A percentile compares a stretch with the other conserved stretches of the same genome.
These are phyloP conservation scores for Morpho helenor DNA, from an alignment of 2,888 invertebrate species.

Conservation along the genomic window DNA sequence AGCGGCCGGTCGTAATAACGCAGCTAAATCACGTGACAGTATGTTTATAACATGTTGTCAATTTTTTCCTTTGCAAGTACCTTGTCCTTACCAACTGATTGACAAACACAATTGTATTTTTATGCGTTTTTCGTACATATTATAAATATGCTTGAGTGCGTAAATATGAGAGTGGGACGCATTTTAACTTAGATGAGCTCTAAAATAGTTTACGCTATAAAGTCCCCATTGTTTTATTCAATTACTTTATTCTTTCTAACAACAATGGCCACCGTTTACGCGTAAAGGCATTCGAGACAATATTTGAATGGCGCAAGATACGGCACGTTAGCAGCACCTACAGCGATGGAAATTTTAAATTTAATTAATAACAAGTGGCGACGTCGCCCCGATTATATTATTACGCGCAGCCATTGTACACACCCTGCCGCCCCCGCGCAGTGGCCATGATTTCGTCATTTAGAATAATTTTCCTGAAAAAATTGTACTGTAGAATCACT, in stretches of 20 bases:
- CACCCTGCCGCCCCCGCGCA: slow-evolving; percentile 33
- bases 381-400: slow-evolving; percentile 70
- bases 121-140: too few relatives aligned
- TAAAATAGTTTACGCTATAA: not conserved
- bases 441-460: not conserved
- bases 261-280: slow-evolving; percentile 12
- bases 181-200: not conserved
- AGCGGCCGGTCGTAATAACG: too few relatives aligned
- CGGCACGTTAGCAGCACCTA: slow-evolving; percentile 32
- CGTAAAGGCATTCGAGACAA: slow-evolving; percentile 26
- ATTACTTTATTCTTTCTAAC: slow-evolving; percentile 8
- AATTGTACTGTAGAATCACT: too few relatives aligned
- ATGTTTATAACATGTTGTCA: too few relatives aligned
- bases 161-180: too few relatives aligned
- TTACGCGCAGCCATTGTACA: slow-evolving; percentile 59
- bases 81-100: too few relatives aligned
- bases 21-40: too few relatives aligned
- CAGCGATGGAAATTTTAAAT: slow-evolving; percentile 72
- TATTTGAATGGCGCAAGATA: slow-evolving; percentile 28
- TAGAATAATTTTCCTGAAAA: not conserved
- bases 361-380: slow-evolving; percentile 74
- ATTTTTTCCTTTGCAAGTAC: too few relatives aligned
- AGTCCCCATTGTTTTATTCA: slow-evolving; percentile 9
- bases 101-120: too few relatives aligned
- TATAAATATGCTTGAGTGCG: too few relatives aligned